Evolutionary conservation across 2,797 vertebrate species (phyloP), one percentile per base, ranked within the genome.

Genomic region (Thripadectes ignobilis): DNA sequence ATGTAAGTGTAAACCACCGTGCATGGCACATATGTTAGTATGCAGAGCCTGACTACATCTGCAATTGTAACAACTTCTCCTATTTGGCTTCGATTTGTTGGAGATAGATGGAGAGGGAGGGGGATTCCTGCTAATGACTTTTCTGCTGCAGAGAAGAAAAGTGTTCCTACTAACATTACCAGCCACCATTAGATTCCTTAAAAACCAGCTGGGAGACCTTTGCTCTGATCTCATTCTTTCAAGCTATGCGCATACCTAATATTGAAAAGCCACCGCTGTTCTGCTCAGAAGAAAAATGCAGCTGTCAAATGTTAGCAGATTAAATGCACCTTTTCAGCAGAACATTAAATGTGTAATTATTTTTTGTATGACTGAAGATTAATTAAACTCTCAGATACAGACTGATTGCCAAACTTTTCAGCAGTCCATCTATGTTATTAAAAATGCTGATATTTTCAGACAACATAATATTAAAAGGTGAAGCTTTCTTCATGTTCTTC

Each of bases 341-440:
- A 96, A 97, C 74, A 94, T 89, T 96, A 96, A 96, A 97, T 96
- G 92, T 97, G 80, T 91, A 95, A 97, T 97, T 97, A 97, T 97
- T 98, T 97, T 97, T 97, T 89, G 92, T 96, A 95, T 95, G 93
- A 96, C 92, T 89, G 92, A 97, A 95, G 81, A 97, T 93, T 97
- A 97, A 98, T 97, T 97, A 94, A 81, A 95, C 95, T 96, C 91
- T 29, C 95, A 84, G 88, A 89, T 96, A 95, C 43, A 96, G 97
- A 97, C 65, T 92, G 88, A 97, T 95, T 86, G 92, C 55, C 81
- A 91, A 96, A 97, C 87, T 97, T 97, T 82, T 51, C 39, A 93
- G 90, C 75, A 96, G 92, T 94, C 88, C 91, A 96, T 97, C 69
- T 75, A 96, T 73, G 55, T 90, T 95, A 95, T 51, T 68, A 82